Evolutionary conservation across 1,140 invertebrate genomes (phyloP).

Genomic region (Drosophila yakuba): DNA sequence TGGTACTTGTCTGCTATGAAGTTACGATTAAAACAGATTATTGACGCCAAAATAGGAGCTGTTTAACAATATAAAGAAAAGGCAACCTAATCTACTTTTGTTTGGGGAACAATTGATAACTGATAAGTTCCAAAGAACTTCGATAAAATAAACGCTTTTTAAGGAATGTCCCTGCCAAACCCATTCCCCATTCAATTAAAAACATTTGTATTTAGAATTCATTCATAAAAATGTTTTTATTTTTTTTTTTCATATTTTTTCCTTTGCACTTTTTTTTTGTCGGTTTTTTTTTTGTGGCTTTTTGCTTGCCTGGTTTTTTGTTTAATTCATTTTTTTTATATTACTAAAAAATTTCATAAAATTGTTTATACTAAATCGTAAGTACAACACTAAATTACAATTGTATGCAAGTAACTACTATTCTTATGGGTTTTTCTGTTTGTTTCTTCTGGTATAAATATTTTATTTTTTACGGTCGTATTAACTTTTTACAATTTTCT

Average conservation of each 20-base stretch:
- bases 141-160: too few relatives aligned
- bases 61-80: too few relatives aligned
- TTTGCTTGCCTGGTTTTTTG: constrained; percentile 53
- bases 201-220: constrained; percentile 66
- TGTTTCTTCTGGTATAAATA: constrained; percentile 68
- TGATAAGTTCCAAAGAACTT: too few relatives aligned
- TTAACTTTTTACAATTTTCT: constrained; percentile 75
- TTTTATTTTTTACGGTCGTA: constrained; percentile 41
- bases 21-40: constrained; percentile 21
- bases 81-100: background rate
- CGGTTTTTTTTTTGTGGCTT: constrained; percentile 46
- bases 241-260: constrained; percentile 73
- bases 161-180: background rate
- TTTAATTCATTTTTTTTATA: constrained; percentile 79
- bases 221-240: constrained; percentile 79
- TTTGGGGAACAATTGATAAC: background rate
- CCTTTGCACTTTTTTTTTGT: constrained; percentile 58
- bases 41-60: constrained; percentile 38
- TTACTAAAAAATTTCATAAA: constrained; percentile 83
- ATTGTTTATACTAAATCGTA: constrained; percentile 80
- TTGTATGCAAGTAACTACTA: constrained; percentile 80
- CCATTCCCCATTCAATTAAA: constrained; percentile 36
- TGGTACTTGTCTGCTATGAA: constrained; percentile 11
- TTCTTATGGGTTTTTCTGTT: constrained; percentile 49
- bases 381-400: constrained; percentile 84